Evolutionary conservation across 2,797 vertebrate species (phyloP).

Genomic region (Pangasius krempfi): DNA sequence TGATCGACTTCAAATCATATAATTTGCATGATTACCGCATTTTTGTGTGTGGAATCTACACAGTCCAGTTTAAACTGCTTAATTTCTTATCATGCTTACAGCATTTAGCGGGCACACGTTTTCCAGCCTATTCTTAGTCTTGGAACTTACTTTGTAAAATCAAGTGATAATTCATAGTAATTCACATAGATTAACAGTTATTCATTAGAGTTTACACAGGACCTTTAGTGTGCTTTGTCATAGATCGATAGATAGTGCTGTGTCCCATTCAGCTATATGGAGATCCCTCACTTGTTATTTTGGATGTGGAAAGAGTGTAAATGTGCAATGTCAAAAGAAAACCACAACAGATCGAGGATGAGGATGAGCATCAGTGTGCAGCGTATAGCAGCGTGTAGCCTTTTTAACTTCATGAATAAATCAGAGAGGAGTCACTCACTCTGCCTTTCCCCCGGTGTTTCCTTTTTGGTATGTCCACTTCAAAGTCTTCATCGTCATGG

Average conservation of each 20-base stretch:
- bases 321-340: not conserved
- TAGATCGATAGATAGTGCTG: no score
- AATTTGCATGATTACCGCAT: not conserved
- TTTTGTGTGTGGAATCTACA: not conserved
- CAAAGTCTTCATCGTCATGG: slow-evolving; percentile 92
- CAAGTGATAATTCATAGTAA: not conserved
- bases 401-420: slow-evolving; percentile 9
- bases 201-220: not conserved
- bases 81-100: no score
- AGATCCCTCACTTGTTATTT: not conserved
- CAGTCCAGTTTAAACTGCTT: not conserved
- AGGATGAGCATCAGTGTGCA: not conserved
- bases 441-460: slow-evolving; percentile 95
- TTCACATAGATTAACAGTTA: not conserved
- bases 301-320: not conserved
- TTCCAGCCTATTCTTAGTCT: not conserved
- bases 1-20: not conserved
- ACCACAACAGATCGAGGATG: not conserved
- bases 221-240: not conserved
- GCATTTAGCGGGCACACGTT: not conserved
- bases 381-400: not conserved
- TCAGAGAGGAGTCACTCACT: slow-evolving; percentile 73
- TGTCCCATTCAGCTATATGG: not conserved
- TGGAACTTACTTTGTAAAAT: not conserved
- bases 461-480: slow-evolving; percentile 93